phyloP scores from a whole-genome alignment of 2,797 vertebrate genomes.

The Parambassis ranga region DNA sequence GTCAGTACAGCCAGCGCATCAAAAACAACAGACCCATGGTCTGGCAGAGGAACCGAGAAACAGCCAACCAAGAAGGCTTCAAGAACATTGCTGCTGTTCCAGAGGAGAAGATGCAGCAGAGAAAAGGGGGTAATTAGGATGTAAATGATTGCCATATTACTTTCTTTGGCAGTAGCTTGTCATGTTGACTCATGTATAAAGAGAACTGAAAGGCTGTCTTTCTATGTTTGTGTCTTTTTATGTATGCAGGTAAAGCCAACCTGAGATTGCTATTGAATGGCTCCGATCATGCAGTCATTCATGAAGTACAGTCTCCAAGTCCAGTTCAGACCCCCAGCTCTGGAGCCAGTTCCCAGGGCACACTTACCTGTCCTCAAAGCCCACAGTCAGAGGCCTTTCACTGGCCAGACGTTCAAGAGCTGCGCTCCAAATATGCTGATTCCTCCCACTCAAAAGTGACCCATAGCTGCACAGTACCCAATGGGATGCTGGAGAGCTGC shows the following conservation, averaged over 20 bases:
- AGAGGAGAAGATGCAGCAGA: conserved; percentile 71
- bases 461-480: conserved; percentile 77
- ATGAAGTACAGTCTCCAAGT: conserved; percentile 73
- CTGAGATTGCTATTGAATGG: conserved; percentile 64
- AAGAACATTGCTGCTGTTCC: conserved; percentile 63
- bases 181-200: background rate
- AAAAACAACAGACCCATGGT: conserved; percentile 80
- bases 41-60: conserved; percentile 60
- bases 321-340: conserved; percentile 57
- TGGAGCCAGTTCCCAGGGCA: conserved; percentile 58
- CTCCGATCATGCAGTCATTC: conserved; percentile 67
- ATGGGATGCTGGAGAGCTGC: conserved; percentile 68
- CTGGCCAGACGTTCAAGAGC: conserved; percentile 91
- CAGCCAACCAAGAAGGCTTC: conserved; percentile 56
- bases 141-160: background rate
- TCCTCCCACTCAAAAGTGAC: conserved; percentile 39
- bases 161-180: conserved; percentile 3
- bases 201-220: conserved; percentile 2
- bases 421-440: conserved; percentile 84
- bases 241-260: conserved; percentile 76
- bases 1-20: conserved; percentile 96
- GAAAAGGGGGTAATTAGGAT: conserved; percentile 69
- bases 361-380: conserved; percentile 74
- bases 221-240: conserved; percentile 24
- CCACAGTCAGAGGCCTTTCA: conserved; percentile 81